Base-by-base conservation (phyloP, 35 echinoderm and acorn worm genomes). In the Apostichopus californicus region DNA sequence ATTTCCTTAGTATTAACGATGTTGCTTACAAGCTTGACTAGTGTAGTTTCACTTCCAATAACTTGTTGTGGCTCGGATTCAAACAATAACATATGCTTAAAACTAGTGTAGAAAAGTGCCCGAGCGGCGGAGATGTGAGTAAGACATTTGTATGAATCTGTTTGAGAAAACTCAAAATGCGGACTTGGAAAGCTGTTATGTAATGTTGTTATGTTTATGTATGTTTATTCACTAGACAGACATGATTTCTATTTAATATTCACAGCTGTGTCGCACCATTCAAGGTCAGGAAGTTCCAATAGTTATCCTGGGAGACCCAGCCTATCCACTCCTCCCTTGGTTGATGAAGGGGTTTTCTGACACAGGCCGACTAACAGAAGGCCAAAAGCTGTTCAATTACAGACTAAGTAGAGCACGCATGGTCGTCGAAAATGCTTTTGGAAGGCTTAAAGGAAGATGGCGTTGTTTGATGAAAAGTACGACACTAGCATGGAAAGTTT, bases 361-460 rank as follows among this genome's bases (percentile, higher is more conserved):
- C 17, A 79, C 25, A 3, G 77, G 57, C 10, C 53, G 24, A 18
- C 15, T 80, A 54, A 79, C 78, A 9, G 14, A 34, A 21, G 87
- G 58, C 6, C 77, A 94, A 65, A 90, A 23, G n/a, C 11, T 25
- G 11, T 94, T 90, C 54, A 90, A 94, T 60, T 77, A 88, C 9
- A 90, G 66, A 66, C 57, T 90, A 5, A 82, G 87, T 77, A 63
- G 56, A 13, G 78, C 75, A 13, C 34, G 88, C 5, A 81, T 91
- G 15, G 93, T 90, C 1, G 78, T 94, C 55, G 87, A 91, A 21
- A 87, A 94, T 90, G 87, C 93, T 0, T 94, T 94, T 75, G 93
- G 93, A 8, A 65, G 93, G 25, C 77, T 94, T 8, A 94, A 94
- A 52, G 93, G 93, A 55, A 55, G 93, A 70, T 94, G 93, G 93